Percentiles rank a stretch among this genome's conserved stretches.
These are phyloP conservation scores for Zaprionus gabonicus DNA, from an alignment of 1,140 invertebrate genomes.

Conservation along the genomic window DNA sequence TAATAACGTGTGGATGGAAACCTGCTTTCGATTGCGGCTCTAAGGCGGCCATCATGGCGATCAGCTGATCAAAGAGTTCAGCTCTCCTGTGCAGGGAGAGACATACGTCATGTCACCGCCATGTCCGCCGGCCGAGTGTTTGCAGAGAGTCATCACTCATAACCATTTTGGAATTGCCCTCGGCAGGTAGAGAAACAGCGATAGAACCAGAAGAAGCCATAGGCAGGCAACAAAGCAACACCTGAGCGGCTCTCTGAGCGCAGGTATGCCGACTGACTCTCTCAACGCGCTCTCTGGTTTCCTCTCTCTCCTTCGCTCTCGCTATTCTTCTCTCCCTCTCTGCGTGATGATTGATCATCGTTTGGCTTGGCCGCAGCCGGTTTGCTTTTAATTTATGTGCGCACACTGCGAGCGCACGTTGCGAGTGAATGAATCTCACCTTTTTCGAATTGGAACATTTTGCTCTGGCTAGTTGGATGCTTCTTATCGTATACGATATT, in stretches of 20 bases:
- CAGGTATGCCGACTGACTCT: constrained; percentile 51
- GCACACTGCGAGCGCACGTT: constrained; percentile 38
- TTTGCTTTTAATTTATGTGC: constrained; percentile 66
- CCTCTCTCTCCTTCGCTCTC: constrained; percentile 16
- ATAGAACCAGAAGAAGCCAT: constrained; percentile 18
- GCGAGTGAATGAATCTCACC: constrained; percentile 72
- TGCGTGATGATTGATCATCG: constrained; percentile 72
- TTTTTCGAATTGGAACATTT: constrained; percentile 73
- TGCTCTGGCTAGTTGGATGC: constrained; percentile 38
- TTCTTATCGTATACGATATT: constrained; percentile 72
- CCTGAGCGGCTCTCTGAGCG: constrained; percentile 46
- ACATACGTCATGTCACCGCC: constrained; percentile 59
- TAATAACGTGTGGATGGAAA: constrained; percentile 65
- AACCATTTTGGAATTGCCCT: constrained; percentile 67
- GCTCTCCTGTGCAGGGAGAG: not conserved
- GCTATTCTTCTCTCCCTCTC: constrained; percentile 32
- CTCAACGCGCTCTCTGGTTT: not conserved
- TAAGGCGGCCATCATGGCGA: constrained; percentile 69
- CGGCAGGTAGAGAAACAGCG: constrained; percentile 22
- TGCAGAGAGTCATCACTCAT: constrained; percentile 44
- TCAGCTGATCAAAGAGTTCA: constrained; percentile 59
- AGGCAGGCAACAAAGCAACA: constrained; percentile 18
- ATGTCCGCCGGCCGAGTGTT: constrained; percentile 62
- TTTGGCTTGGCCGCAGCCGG: constrained; percentile 66
- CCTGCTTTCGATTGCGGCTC: constrained; percentile 67